Evolutionary conservation across 1,140 invertebrate genomes (phyloP).

Genomic region (Chironomus tepperi): DNA sequence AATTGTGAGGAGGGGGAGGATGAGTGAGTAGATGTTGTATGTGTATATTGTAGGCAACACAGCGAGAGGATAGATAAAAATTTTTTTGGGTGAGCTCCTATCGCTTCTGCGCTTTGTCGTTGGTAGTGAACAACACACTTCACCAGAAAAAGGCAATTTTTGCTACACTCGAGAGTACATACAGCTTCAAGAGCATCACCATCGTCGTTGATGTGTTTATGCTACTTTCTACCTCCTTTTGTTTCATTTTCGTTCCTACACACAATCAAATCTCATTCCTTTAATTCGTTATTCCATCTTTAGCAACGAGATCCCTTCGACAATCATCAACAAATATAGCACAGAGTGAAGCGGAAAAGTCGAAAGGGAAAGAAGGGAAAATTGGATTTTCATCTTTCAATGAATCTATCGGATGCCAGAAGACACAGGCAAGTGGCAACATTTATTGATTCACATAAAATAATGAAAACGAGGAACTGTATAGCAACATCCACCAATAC

Average conservation of each 20-base stretch:
- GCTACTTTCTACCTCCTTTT: too few relatives aligned
- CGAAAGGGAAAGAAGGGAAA: neutral
- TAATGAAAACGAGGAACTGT: neutral
- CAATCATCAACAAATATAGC: too few relatives aligned
- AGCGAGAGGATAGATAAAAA: neutral
- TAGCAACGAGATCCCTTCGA: neutral
- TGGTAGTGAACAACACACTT: neutral
- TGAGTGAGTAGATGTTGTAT: constrained; percentile 2
- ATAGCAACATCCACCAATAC: neutral
- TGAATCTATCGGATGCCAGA: neutral
- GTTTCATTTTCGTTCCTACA: too few relatives aligned
- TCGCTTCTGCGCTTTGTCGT: neutral
- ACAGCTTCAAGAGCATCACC: neutral
- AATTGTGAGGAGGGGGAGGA: neutral
- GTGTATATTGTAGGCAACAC: neutral
- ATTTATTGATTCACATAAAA: constrained; percentile 9
- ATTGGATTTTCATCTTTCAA: neutral
- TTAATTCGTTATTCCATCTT: too few relatives aligned
- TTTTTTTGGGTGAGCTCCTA: constrained; percentile 16
- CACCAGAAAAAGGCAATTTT: neutral
- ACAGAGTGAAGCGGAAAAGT: too few relatives aligned
- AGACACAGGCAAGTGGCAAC: neutral
- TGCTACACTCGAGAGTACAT: neutral
- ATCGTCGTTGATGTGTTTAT: too few relatives aligned
- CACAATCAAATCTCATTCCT: too few relatives aligned